Percentiles rank a stretch among this genome's conserved stretches.
These are phyloP conservation scores for Chaetodon auriga DNA, from an alignment of 2,113 vertebrate genomes.

Conservation along the genomic window DNA sequence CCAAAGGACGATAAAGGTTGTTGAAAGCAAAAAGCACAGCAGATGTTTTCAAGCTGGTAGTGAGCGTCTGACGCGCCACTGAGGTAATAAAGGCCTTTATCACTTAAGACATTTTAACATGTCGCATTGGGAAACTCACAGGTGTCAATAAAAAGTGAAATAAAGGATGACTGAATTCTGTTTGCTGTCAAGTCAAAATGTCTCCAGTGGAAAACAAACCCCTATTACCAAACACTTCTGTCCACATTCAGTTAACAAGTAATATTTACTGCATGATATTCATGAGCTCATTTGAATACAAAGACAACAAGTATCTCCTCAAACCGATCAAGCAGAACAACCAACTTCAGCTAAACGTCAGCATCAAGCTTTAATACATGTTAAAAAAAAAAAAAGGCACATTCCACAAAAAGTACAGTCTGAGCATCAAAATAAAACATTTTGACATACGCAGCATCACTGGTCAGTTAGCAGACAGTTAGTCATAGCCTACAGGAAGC, in stretches of 20 bases:
- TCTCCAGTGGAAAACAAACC: too few relatives aligned
- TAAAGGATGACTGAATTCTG: too few relatives aligned
- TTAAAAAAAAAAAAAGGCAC: background rate
- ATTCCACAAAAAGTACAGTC: constrained; percentile 24
- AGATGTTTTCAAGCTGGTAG: background rate
- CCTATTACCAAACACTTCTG: too few relatives aligned
- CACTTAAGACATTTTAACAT: too few relatives aligned
- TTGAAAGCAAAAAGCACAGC: constrained; percentile 7
- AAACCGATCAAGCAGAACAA: background rate
- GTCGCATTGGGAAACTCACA: too few relatives aligned
- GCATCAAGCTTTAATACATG: constrained; percentile 33
- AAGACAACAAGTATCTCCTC: background rate
- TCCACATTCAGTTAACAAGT: background rate
- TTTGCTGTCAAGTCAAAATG: too few relatives aligned
- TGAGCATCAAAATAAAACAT: constrained; percentile 15
- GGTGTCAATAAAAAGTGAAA: too few relatives aligned
- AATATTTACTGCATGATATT: constrained; percentile 1
- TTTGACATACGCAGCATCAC: constrained; percentile 18
- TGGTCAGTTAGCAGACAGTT: constrained; percentile 31
- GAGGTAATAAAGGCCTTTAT: too few relatives aligned
- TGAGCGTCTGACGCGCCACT: too few relatives aligned
- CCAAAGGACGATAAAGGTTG: background rate
- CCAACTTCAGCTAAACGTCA: background rate
- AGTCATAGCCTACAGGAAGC: constrained; percentile 16
- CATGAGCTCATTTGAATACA: background rate